Conservation (phyloP, 2,113 vertebrate species). For the Peucedramus taeniatus region DNA sequence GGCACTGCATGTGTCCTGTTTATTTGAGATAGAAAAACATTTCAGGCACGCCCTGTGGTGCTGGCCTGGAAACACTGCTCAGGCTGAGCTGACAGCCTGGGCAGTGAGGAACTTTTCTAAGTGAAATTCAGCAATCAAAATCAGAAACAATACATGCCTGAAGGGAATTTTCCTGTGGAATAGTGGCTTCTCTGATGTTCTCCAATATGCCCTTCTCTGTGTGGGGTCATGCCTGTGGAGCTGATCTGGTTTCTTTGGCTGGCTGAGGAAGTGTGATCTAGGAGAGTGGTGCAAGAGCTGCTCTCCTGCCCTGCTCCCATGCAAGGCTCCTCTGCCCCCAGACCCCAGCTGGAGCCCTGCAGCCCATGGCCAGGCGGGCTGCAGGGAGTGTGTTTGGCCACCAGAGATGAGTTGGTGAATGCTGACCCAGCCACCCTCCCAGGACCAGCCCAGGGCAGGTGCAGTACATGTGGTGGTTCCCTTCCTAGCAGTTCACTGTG, state of each 20-base stretch:
- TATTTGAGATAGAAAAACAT: neutral
- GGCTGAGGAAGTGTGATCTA: rapidly evolving
- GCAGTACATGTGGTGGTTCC: neutral
- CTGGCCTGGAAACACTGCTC: neutral
- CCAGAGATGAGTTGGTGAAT: neutral
- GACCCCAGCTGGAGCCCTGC: rapidly evolving
- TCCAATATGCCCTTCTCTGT: neutral
- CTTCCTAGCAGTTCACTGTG: neutral
- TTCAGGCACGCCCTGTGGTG: neutral
- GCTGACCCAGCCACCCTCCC: neutral
- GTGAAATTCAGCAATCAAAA: neutral
- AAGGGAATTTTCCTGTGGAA: neutral
- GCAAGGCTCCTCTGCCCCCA: rapidly evolving
- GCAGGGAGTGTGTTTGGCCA: neutral
- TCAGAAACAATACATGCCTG: neutral
- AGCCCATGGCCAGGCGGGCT: neutral
- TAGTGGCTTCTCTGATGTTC: neutral
- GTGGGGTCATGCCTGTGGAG: neutral
- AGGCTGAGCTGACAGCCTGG: neutral
- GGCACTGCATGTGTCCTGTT: neutral
- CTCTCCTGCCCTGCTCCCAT: neutral
- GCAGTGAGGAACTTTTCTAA: neutral
- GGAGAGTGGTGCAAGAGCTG: neutral
- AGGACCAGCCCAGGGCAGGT: neutral
- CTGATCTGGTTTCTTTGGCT: neutral